phyloP scores from a whole-genome alignment of 2,113 vertebrate genomes.

The Isurus oxyrinchus region DNA sequence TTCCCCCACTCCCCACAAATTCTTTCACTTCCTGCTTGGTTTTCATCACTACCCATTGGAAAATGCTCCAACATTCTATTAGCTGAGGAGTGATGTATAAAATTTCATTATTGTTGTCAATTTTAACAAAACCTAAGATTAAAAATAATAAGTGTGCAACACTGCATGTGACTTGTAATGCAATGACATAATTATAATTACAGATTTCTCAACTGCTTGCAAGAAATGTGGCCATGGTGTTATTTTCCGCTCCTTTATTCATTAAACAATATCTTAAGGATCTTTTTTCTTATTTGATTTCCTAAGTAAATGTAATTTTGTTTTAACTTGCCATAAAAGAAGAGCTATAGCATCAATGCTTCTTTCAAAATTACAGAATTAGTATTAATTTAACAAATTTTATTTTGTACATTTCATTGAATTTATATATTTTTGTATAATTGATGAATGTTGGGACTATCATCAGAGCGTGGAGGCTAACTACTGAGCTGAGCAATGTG shows the following conservation, averaged over 20 bases:
- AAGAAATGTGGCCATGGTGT: background rate
- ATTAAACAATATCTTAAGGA: background rate
- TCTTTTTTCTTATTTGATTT: background rate
- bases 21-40: background rate
- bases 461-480: background rate
- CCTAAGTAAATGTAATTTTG: background rate
- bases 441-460: background rate
- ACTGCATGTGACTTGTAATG: background rate
- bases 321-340: background rate
- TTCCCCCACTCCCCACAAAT: background rate
- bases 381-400: background rate
- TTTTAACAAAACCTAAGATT: conserved; percentile 7
- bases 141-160: background rate
- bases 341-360: background rate
- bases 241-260: background rate
- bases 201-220: background rate
- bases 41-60: background rate
- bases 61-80: background rate
- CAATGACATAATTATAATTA: background rate
- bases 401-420: background rate
- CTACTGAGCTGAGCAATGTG: background rate
- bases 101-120: background rate
- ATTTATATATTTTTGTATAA: conserved; percentile 1
- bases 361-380: conserved; percentile 11
- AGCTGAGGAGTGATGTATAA: background rate